Evolutionary conservation across 53 echinoderm and acorn worm species (phyloP), one percentile per base, ranked within the genome.

Genomic region (Patiria pectinifera): DNA sequence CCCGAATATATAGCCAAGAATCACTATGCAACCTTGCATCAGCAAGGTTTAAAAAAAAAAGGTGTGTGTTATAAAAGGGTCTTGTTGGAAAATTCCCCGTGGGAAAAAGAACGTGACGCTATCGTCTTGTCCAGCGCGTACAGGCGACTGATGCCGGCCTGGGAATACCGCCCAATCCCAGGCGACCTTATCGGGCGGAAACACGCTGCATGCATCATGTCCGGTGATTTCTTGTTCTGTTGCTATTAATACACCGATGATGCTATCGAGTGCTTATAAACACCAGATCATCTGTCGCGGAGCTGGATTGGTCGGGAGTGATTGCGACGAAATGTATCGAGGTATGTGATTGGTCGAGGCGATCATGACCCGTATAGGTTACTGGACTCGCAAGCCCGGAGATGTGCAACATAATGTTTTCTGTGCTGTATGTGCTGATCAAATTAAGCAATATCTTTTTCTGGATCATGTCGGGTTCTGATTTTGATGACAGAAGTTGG

Each of bases 131-230:
- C 18, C 48, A 59, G 89, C 78, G 89, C 48, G 69, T 69, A 71
- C 89, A 66, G 80, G 49, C 79, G 81, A 69, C 89, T 89, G 79
- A 22, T 89, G 80, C 45, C 80, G 45, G 89, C 89, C 89, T 66
- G 89, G 89, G 80, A 89, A 89, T 66, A 48, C 80, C 66, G 35
- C 81, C 66, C 89, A 69, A 80, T 80, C 89, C 89, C 80, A 45
- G 89, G 80, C 89, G 89, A 21, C 82, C 81, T 80, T 89, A 89
- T 89, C 89, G 11, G 63, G 81, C 89, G 89, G 89, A 89, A 89
- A 80, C 66, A 81, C 23, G 80, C 80, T 46, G 59, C 81, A 24
- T 89, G 89, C 89, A 89, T 89, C 89, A 89, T 69, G 80, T 89
- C 89, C 89, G 89, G 89, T 81, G 46, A 61, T 66, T 89, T 89